These are phyloP conservation scores for Melikaiella ostensackeni DNA, from an alignment of 2,888 invertebrate genomes.

Conservation along the genomic window DNA sequence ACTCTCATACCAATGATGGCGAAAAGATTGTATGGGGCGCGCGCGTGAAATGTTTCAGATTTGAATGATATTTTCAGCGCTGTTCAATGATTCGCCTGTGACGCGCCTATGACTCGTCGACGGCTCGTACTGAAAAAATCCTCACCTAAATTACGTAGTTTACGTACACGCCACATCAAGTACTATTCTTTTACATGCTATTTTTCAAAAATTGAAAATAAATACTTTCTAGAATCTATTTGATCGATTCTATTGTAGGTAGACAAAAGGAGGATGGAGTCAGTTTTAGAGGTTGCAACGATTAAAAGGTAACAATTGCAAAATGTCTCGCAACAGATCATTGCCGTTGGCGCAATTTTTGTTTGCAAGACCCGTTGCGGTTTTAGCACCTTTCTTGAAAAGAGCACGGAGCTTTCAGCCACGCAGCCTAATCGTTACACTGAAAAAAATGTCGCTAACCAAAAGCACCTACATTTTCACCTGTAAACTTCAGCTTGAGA, in stretches of 20 bases:
- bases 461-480: conserved; percentile 6
- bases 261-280: conserved; percentile 1
- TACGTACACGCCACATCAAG: too few species aligned
- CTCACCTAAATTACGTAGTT: too few species aligned
- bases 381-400: conserved; percentile 39
- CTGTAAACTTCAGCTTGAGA: background rate
- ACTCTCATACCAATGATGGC: too few species aligned
- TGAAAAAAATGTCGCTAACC: conserved; percentile 17
- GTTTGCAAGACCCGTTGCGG: conserved; percentile 11
- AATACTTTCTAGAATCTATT: background rate
- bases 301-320: conserved; percentile 24
- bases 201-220: background rate
- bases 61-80: too few species aligned
- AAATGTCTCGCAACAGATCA: conserved; percentile 19
- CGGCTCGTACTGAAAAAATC: too few species aligned
- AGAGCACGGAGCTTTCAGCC: conserved; percentile 31
- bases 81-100: too few species aligned
- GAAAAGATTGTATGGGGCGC: too few species aligned
- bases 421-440: conserved; percentile 28
- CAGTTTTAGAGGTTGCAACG: conserved; percentile 18
- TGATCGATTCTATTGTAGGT: background rate
- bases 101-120: too few species aligned
- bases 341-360: conserved; percentile 7
- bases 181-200: too few species aligned
- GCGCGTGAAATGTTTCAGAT: too few species aligned